Percentiles rank a stretch among this genome's conserved stretches.
phyloP scores from a whole-genome alignment of 1,140 invertebrate species.

The Anastrepha obliqua region DNA sequence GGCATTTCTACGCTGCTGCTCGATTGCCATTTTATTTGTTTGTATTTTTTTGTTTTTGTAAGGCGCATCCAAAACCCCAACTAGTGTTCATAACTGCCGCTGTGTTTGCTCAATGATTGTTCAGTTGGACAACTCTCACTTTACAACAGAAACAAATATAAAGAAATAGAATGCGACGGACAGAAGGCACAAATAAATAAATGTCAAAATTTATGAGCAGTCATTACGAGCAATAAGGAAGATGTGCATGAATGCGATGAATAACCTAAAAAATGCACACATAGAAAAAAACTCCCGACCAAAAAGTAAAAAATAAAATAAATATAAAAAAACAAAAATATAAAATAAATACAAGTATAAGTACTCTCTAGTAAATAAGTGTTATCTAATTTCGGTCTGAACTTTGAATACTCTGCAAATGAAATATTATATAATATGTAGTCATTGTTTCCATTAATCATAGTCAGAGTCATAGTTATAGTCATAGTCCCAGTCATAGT shows the following conservation, averaged over 20 bases:
- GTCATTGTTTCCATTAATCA: too few relatives aligned
- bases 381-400: too few relatives aligned
- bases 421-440: too few relatives aligned
- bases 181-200: constrained; percentile 22
- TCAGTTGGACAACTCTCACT: neutral
- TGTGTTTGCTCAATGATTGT: neutral
- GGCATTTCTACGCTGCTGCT: neutral
- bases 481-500: too few relatives aligned
- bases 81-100: neutral
- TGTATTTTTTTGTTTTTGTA: neutral
- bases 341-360: too few relatives aligned
- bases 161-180: neutral
- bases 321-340: neutral
- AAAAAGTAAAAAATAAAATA: neutral
- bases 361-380: too few relatives aligned
- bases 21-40: neutral
- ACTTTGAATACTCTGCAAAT: too few relatives aligned
- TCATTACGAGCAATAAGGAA: constrained; percentile 44
- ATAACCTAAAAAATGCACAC: neutral
- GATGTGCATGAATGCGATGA: neutral
- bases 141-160: neutral
- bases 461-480: too few relatives aligned
- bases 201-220: constrained; percentile 40
- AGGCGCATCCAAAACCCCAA: neutral
- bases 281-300: neutral